phyloP scores from a whole-genome alignment of 2,888 invertebrate species.

The Latrodectus hesperus region DNA sequence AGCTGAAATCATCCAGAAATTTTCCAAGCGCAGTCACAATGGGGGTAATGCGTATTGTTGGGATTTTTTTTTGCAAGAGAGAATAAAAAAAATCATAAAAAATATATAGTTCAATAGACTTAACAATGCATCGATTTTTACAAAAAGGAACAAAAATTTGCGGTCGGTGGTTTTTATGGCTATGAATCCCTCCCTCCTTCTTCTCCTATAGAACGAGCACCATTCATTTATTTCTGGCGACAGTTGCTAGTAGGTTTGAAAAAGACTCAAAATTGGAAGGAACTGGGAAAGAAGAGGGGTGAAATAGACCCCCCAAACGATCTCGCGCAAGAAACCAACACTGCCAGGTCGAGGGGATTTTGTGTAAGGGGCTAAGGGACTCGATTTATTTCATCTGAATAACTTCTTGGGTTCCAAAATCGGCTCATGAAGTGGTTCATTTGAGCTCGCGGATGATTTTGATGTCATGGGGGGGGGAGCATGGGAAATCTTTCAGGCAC shows the following conservation, averaged over 20 bases:
- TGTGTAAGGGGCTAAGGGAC: constrained; percentile 5
- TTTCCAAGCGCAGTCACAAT: background rate
- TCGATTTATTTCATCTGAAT: constrained; percentile 58
- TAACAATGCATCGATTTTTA: background rate
- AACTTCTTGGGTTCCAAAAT: constrained; percentile 21
- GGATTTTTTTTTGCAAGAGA: background rate
- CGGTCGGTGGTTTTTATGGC: background rate
- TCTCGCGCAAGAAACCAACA: no score
- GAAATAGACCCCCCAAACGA: no score
- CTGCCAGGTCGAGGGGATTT: background rate
- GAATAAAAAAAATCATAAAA: background rate
- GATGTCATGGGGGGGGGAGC: background rate
- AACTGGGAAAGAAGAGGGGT: no score
- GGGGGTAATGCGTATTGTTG: background rate
- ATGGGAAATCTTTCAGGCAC: background rate
- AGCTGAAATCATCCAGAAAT: background rate
- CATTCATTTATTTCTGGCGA: constrained; percentile 59
- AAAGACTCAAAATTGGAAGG: constrained; percentile 36
- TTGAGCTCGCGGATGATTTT: background rate
- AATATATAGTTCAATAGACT: background rate
- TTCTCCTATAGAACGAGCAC: background rate
- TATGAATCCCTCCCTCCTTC: background rate
- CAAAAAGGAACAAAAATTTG: background rate
- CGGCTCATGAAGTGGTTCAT: constrained; percentile 46
- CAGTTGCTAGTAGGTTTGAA: constrained; percentile 54